Evolutionary conservation across 1,140 invertebrate genomes (phyloP), one percentile per base, ranked within the genome.

Genomic region (Drosophila azteca): DNA sequence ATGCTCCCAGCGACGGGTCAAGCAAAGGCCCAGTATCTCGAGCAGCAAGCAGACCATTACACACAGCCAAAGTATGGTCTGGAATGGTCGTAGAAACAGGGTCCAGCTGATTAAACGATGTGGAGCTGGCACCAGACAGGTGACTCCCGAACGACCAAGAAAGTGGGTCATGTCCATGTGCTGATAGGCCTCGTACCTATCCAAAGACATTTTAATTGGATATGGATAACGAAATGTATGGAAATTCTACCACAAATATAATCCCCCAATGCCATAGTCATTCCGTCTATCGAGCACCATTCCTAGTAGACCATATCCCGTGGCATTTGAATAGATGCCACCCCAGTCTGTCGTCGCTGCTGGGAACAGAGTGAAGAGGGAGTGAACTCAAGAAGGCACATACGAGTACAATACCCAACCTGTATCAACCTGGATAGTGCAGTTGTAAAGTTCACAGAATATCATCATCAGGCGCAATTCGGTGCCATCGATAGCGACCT

Each of bases 381-480:
- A 41, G 7, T 70, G 11, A 9, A 51, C 15, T 22, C 9, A 13
- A 39, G 11, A 3, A 13, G 11, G 11, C 35, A 13, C 11, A 5
- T 13, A 39, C 6, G 11, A 44, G 1, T 39, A 5, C 8, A 44
- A 17, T 55, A 53, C 52, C 84, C 31, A 51, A 91, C 90, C 57
- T 17, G 79, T 85, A 55, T 90, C 77, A 6, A 67, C 61, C 53
- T 91, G 69, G 0, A 91, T 46, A 0, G 82, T 78, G 54, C 90
- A 91, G 48, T 91, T 91, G 43, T 85, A 22, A 0, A 84, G 26
- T 13, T 88, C 68, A 44, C 90, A 91, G 58, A 90, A 91, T 2
- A 45, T 59, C 0, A 84, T 35, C 24, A 90, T 26, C 9, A 84
- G n/a, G 1, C 73, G 70, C 1, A 88, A 52, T 24, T 91, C 90